phyloP scores from a whole-genome alignment of 2,888 invertebrate species.

The Mimumesa dahlbomi region DNA sequence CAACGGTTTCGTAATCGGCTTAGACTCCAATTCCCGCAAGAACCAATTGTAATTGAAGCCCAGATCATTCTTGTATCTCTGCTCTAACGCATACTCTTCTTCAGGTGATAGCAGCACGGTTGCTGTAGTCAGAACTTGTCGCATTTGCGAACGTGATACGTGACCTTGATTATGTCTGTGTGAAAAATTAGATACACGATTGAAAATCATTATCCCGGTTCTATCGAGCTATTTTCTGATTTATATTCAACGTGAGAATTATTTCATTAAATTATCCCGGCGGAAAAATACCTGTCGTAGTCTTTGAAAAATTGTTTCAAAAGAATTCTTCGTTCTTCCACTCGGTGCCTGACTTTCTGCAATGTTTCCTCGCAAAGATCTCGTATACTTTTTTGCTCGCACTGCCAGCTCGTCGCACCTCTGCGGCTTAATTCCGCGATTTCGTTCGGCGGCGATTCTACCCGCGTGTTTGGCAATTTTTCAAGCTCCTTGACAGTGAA shows the following conservation, averaged over 20 bases:
- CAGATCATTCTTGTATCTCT: constrained; percentile 87
- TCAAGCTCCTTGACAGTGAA: constrained; percentile 86
- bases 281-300: constrained; percentile 84
- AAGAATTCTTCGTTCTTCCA: constrained; percentile 84
- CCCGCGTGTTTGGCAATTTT: constrained; percentile 84
- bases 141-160: constrained; percentile 86
- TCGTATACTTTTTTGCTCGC: constrained; percentile 65
- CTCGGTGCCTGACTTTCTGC: constrained; percentile 84
- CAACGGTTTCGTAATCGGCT: constrained; percentile 77
- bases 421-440: constrained; percentile 80
- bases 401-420: constrained; percentile 82
- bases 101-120: constrained; percentile 85
- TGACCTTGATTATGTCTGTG: constrained; percentile 87
- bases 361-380: constrained; percentile 83
- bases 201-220: too few relatives aligned
- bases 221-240: background rate
- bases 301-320: constrained; percentile 87
- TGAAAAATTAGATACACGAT: background rate
- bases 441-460: constrained; percentile 82
- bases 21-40: constrained; percentile 84
- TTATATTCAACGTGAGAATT: too few relatives aligned
- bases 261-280: too few relatives aligned
- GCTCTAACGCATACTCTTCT: constrained; percentile 86
- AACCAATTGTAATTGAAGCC: constrained; percentile 89
- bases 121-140: constrained; percentile 86